Base-by-base conservation (phyloP, 1,140 invertebrate genomes). In the Metaphire vulgaris region DNA sequence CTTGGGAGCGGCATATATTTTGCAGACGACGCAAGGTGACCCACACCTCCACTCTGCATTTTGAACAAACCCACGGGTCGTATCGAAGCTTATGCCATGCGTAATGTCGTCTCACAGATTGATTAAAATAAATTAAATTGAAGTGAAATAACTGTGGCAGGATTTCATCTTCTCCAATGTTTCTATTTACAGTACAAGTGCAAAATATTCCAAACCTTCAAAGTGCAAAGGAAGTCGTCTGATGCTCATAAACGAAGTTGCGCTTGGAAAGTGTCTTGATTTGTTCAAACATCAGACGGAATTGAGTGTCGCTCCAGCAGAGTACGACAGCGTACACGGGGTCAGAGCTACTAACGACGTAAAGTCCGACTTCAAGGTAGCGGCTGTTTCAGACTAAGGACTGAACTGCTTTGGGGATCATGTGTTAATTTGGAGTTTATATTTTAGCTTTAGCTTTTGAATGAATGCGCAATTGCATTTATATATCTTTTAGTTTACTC, bases 1-100 rank as follows among this genome's bases (percentile, higher is more conserved):
- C 81, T 86, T 56, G 85, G 85, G 34, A 74, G 79, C 77, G 85
- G 85, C 34, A 84, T 86, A 26, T 86, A 86, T 77, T 86, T 86
- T 80, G 83, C 83, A 16, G 83, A 83, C 79, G 79, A 80, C 33
- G 79, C 81, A 16, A 83, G 82, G 82, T 83, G 72, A 6, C 12
- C 1, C 15, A 34, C 33, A 1, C 30, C 30, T 14, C 56, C 1
- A 1, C 72, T 12, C n/a, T 32, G 16, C 29, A 21, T 72, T 72
- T 72, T 16, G 30, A 14, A 69, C 30, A 12, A n/a, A 15, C n/a
- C n/a, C n/a, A 65, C 14, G 56, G n/a, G 56, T n/a, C 56, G 56
- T 65, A 26, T 65, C 56, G 56, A 65, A 15, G 26, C 56, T 65
- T 65, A 65, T 65, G 16, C 16, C 29, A 16, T 16, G 15, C 16